Base-by-base conservation (phyloP, 2,113 vertebrate genomes). In the Chaetodon trifascialis region DNA sequence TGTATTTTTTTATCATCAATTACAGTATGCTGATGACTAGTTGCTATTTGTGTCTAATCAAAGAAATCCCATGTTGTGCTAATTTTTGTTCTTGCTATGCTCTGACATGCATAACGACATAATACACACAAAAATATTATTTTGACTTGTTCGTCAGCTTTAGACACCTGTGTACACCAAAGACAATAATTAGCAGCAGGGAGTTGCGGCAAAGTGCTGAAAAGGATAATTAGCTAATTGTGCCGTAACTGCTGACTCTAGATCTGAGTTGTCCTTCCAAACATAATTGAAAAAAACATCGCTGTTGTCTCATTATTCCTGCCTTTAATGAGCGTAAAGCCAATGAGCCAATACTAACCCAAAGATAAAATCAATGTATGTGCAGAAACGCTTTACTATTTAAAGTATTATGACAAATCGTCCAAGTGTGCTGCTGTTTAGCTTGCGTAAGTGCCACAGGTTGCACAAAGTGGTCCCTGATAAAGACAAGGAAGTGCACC, bases 241-340 rank as follows among this genome's bases (percentile, higher is more conserved):
- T 67, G 82, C 65, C 36, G 81, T 58, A 66, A 47, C 36, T 73
- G 84, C 72, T 86, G 79, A 86, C 60, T 59, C 23, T 21, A 36
- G 11, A 55, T 74, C 9, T 59, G 7, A 46, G 10, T 44, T 49
- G 34, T 78, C 49, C 11, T 38, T 76, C 16, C 1, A 36, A 44
- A 65, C 16, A 11, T 68, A 23, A 55, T 44, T 84, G 8, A 14
- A 62, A 14, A 62, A 55, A 59, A 46, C 25, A 72, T 2, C n/a
- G n/a, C 21, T 46, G 36, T 15, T 11, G 10, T 59, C 46, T 60
- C 40, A 67, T 10, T 62, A 63, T 36, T 40, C 9, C 34, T 60
- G 15, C 34, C 11, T 77, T 73, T 80, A 49, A 80, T 36, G 25
- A 79, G 11, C 15, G 2, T 4, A 62, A 73, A 34, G 11, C 30